Base-by-base conservation (phyloP, 2,888 invertebrate genomes). In the Limnephilus marmoratus region DNA sequence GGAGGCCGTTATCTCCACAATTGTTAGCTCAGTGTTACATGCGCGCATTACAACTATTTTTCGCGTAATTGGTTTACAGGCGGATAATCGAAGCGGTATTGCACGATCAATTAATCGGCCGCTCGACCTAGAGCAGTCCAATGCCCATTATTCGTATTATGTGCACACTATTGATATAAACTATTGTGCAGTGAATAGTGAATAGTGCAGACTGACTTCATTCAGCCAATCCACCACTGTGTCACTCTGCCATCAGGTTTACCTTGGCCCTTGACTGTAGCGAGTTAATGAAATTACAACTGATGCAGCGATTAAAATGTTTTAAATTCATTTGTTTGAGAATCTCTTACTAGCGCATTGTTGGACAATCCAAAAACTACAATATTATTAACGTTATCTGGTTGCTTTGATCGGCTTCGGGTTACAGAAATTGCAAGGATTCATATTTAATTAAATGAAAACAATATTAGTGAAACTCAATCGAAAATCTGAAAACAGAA, bases 71-170 rank as follows among this genome's bases (percentile, higher is more conserved):
- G 29, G 34, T 34, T 31, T 89, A 81, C 37, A 24, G 12, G 41
- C 9, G 68, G 80, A 89, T 81, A 89, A 89, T 89, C 88, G 37
- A 37, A 12, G 80, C 34, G 18, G 88, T 80, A 29, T 45, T 86
- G 49, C n/a, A 29, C 45, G 15, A 86, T n/a, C 85, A 86, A 68
- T 68, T 68, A 68, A 68, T 24, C 68, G 68, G 15, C 41, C 24
- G 29, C 29, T 86, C n/a, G 86, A 86, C 86, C 86, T 86, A 86
- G 45, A 31, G 2, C 45, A 29, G n/a, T n/a, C 24, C 24, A 24
- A n/a, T 68, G 68, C 9, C 68, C 9, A n/a, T 68, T 68, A 68
- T 68, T 68, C 68, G 68, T n/a, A 68, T 68, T 24, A 68, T 68
- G 7, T n/a, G n/a, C 68, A 68, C 18, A 18, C 68, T 68, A 18